Evolutionary conservation across 2,797 vertebrate species (phyloP).

Genomic region (Tapirus indicus): DNA sequence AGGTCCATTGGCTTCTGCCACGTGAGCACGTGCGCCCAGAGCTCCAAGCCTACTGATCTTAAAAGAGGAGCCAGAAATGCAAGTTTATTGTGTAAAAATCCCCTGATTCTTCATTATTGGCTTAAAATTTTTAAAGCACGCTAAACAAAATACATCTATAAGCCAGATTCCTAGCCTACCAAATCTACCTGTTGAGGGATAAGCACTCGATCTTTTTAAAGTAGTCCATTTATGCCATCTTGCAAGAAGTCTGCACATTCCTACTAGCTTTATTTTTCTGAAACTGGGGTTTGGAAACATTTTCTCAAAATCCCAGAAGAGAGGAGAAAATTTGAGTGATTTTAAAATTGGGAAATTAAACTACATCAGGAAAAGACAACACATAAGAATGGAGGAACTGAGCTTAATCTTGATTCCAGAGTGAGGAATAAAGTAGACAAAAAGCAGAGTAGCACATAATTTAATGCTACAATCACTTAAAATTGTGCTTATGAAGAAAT

Average conservation of each 20-base stretch:
- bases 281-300: background rate
- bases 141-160: background rate
- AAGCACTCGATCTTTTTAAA: background rate
- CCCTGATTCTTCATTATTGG: background rate
- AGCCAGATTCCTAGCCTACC: background rate
- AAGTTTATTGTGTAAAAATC: background rate
- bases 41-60: background rate
- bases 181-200: background rate
- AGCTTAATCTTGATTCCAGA: background rate
- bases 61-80: background rate
- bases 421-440: background rate
- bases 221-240: background rate
- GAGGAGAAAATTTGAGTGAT: background rate
- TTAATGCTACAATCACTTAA: background rate
- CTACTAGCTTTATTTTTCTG: background rate
- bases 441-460: background rate
- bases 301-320: conserved; percentile 12
- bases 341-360: conserved; percentile 20
- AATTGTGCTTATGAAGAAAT: background rate
- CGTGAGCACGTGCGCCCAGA: rapidly evolving
- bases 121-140: background rate
- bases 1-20: background rate
- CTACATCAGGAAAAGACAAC: background rate
- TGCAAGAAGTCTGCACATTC: background rate
- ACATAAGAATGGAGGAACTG: background rate